A percentile compares a stretch with the other conserved stretches of the same genome.
These are phyloP conservation scores for Uropetala carovei DNA, from an alignment of 2,888 invertebrate genomes.

Conservation along the genomic window DNA sequence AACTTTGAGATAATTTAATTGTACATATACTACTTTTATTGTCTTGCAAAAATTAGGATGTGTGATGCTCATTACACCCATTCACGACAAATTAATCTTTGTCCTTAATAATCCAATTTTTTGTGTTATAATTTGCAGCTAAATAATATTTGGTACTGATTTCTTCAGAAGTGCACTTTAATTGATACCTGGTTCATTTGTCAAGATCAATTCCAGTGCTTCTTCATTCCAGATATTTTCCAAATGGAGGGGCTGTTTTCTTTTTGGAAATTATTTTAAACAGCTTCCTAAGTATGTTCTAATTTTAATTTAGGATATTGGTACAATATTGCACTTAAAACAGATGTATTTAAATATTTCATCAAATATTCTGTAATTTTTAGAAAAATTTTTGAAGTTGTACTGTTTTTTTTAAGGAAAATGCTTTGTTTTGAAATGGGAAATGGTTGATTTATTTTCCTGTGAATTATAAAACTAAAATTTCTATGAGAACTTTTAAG, in stretches of 20 bases:
- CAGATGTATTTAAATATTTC: not conserved
- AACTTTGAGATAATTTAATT: too few species aligned
- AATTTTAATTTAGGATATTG: not conserved
- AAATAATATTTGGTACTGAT: not conserved
- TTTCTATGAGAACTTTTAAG: not conserved
- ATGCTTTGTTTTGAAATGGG: not conserved
- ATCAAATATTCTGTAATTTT: not conserved
- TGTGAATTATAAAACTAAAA: not conserved
- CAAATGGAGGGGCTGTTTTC: not conserved
- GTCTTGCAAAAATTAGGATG: not conserved
- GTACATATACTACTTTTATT: not conserved
- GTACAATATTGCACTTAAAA: not conserved
- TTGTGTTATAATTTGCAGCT: not conserved
- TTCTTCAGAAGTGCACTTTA: not conserved
- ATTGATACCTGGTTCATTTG: not conserved
- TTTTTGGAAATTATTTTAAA: constrained; percentile 5
- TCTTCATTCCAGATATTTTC: constrained; percentile 32
- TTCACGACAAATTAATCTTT: not conserved
- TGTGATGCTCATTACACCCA: not conserved
- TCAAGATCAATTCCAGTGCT: not conserved
- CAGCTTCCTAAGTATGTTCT: not conserved
- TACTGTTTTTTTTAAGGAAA: not conserved
- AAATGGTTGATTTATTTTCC: not conserved
- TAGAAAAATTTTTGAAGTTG: not conserved
- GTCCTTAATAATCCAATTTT: not conserved